Evolutionary conservation across 2,797 vertebrate genomes (phyloP).

Genomic region (Thripadectes ignobilis): DNA sequence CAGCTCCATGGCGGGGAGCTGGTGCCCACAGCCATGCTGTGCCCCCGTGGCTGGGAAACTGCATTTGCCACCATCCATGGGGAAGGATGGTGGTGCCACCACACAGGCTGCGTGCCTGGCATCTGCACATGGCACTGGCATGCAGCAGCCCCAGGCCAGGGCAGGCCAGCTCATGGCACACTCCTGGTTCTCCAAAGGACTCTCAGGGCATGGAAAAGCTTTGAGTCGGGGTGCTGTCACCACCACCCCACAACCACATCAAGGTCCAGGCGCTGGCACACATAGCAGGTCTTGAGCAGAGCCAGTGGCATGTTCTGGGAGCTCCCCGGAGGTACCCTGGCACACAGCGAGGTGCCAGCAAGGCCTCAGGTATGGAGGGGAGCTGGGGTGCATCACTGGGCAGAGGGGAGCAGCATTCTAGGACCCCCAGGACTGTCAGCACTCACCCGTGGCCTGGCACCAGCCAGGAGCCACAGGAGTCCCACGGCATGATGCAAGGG

Average conservation of each 20-base stretch:
- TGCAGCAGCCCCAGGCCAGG: neutral
- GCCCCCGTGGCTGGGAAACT: accelerated
- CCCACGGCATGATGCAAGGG: neutral
- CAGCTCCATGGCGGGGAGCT: neutral
- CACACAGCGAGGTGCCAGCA: accelerated
- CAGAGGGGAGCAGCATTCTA: neutral
- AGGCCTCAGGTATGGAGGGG: neutral
- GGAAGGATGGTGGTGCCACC: neutral
- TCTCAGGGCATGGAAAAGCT: neutral
- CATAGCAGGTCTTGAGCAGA: neutral
- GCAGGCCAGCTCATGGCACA: neutral
- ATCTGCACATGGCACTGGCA: neutral
- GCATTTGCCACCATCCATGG: accelerated
- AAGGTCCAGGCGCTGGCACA: neutral
- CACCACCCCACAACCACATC: neutral
- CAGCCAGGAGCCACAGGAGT: neutral
- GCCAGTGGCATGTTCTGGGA: accelerated
- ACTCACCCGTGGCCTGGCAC: neutral
- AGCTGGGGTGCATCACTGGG: neutral
- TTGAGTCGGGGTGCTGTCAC: neutral
- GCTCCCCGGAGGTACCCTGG: neutral
- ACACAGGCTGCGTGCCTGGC: neutral
- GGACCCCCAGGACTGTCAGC: neutral
- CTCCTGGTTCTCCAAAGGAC: neutral
- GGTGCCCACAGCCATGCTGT: accelerated